Conservation (phyloP, 2,113 vertebrate genomes). For the Girardinichthys multiradiatus region DNA sequence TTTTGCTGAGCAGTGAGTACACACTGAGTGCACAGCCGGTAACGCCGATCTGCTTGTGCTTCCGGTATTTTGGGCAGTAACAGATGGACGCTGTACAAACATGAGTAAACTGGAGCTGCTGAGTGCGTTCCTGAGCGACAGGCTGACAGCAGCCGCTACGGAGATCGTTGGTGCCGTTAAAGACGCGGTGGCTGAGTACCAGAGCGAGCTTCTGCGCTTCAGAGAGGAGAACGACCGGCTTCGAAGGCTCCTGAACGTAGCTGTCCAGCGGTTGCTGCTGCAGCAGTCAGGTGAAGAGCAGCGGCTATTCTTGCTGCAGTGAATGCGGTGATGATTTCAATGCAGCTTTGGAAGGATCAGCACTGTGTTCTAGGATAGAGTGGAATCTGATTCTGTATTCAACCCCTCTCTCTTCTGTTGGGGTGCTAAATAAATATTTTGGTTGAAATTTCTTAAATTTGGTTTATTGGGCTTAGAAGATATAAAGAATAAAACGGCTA, state of each 20-base stretch:
- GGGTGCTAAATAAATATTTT: too few relatives aligned
- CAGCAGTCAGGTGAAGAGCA: slow-evolving; percentile 62
- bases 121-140: slow-evolving; percentile 71
- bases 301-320: too few relatives aligned
- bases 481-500: too few relatives aligned
- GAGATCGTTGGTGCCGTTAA: slow-evolving; percentile 72
- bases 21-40: too few relatives aligned
- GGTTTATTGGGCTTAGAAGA: too few relatives aligned
- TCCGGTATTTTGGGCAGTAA: slow-evolving; percentile 68
- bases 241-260: slow-evolving; percentile 58
- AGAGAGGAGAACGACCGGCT: slow-evolving; percentile 73
- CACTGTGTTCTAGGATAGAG: too few relatives aligned
- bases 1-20: too few relatives aligned
- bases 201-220: slow-evolving; percentile 66
- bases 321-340: too few relatives aligned
- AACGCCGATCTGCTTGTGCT: neutral
- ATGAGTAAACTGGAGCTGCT: slow-evolving; percentile 73
- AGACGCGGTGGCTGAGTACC: slow-evolving; percentile 62
- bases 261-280: slow-evolving; percentile 67
- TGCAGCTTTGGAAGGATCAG: too few relatives aligned
- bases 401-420: too few relatives aligned
- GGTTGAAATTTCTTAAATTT: too few relatives aligned
- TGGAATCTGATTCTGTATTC: too few relatives aligned
- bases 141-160: slow-evolving; percentile 63
- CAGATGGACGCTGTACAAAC: slow-evolving; percentile 42